phyloP scores from a whole-genome alignment of 1,140 invertebrate species.

The Aphidius ervi region DNA sequence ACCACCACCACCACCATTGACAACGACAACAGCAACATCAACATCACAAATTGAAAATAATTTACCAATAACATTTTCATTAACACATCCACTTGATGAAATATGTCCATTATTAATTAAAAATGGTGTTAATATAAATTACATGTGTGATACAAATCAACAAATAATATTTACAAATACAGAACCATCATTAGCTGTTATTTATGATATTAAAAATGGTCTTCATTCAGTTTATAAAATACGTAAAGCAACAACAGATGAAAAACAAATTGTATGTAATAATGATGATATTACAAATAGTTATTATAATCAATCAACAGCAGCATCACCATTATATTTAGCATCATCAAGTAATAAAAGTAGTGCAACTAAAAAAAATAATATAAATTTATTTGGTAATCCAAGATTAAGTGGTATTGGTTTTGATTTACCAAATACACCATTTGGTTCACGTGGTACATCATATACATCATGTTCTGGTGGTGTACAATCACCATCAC shows the following conservation, averaged over 20 bases:
- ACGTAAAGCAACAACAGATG: slow-evolving; percentile 69
- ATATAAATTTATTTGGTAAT: slow-evolving; percentile 45
- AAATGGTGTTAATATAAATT: slow-evolving; percentile 53
- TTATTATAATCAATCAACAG: slow-evolving; percentile 51
- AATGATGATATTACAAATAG: slow-evolving; percentile 51
- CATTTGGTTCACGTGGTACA: slow-evolving; percentile 41
- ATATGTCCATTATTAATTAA: slow-evolving; percentile 78
- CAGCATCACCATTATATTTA: slow-evolving; percentile 37
- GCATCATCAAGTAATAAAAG: slow-evolving; percentile 33
- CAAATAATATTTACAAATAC: slow-evolving; percentile 61
- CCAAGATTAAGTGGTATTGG: slow-evolving; percentile 32
- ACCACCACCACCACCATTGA: not conserved
- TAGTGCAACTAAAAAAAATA: slow-evolving; percentile 32
- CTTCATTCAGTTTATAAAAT: slow-evolving; percentile 81
- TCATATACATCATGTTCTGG: slow-evolving; percentile 43
- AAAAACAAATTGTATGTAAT: slow-evolving; percentile 59
- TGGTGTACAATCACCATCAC: slow-evolving; percentile 36
- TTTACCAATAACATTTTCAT: slow-evolving; percentile 61
- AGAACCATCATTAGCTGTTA: slow-evolving; percentile 64
- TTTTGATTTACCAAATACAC: slow-evolving; percentile 35
- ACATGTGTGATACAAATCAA: slow-evolving; percentile 59
- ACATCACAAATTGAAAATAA: slow-evolving; percentile 30
- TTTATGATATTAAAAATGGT: slow-evolving; percentile 72
- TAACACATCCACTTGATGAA: slow-evolving; percentile 85
- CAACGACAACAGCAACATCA: too few relatives aligned